Base-by-base conservation (phyloP, 2,113 vertebrate species). In the Calypte anna region DNA sequence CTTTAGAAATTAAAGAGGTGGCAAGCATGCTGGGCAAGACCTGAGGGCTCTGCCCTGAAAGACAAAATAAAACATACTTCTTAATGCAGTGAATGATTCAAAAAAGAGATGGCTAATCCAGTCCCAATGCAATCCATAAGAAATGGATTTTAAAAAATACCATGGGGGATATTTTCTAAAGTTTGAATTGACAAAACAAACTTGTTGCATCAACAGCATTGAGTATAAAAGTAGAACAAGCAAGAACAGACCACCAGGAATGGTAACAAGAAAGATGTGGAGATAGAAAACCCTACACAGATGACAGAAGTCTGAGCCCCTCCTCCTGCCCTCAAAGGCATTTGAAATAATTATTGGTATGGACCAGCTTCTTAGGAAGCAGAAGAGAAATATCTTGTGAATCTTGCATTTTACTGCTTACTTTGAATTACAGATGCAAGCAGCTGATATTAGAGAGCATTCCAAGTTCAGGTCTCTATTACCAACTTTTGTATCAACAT, bases 71-170 rank as follows among this genome's bases (percentile, higher is more conserved):
- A 14, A 18, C 3, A 36, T 4, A 14, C 4, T 62, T 21, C 24
- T 58, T 79, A 62, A 57, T 40, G 24, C 13, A 40, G 66, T 40
- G 62, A 86, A 16, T 75, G 14, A 64, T 21, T 62, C 15, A 54
- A 68, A 40, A 30, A 31, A 61, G 6, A 44, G 53, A 51, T 38
- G 57, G 33, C 15, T 0, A 0, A 48, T 78, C 3, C 14, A 30
- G 74, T 82, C 88, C 21, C 51, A 89, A 38, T 24, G 9, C 84
- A 28, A 46, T 54, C 23, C 33, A 30, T 6, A 28, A 72, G 3
- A 14, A 57, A 33, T 20, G 5, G 7, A 38, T 54, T 44, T 16
- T 38, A 43, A 31, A 55, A 22, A n/a, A 14, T 69, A 36, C 9
- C 40, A 40, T 14, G 15, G 27, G 7, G 3, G 5, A 38, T 6